Evolutionary conservation across 2,113 vertebrate genomes (phyloP).

Genomic region (Nipponia nippon): DNA sequence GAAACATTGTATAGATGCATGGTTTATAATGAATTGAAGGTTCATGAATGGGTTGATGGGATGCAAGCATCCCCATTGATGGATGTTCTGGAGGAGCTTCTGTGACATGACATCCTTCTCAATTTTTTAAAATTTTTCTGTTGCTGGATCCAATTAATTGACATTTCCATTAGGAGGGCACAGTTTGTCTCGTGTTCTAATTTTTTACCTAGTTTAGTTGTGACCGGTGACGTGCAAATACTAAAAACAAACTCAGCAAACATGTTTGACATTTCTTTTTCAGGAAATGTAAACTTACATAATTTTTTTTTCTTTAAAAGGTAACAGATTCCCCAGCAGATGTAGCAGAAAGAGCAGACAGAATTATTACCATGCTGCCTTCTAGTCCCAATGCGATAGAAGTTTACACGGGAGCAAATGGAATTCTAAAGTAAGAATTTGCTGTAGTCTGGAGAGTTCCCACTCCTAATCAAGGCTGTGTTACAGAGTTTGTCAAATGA

Average conservation of each 20-base stretch:
- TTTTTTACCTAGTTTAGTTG: background rate
- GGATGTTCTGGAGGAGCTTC: background rate
- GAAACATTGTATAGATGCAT: background rate
- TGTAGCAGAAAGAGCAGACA: slow-evolving; percentile 93
- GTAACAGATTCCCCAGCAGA: slow-evolving; percentile 92
- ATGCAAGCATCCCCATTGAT: background rate
- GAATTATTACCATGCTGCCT: slow-evolving; percentile 98
- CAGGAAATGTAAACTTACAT: background rate
- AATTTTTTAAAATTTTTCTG: background rate
- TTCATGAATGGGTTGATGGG: background rate
- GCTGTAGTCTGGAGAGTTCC: background rate
- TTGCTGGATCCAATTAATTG: background rate
- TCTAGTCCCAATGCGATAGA: slow-evolving; percentile 91
- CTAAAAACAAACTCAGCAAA: background rate
- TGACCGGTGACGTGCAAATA: background rate
- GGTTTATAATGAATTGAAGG: background rate
- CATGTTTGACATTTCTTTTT: background rate
- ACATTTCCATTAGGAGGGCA: background rate
- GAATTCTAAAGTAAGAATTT: slow-evolving; percentile 90
- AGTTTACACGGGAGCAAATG: slow-evolving; percentile 89
- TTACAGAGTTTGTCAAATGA: background rate
- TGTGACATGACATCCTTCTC: background rate
- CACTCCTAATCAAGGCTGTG: background rate
- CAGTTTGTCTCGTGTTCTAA: background rate
- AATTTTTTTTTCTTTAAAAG: slow-evolving; percentile 71